These are phyloP conservation scores for Heliconius congener DNA, from an alignment of 1,140 invertebrate genomes.

Conservation along the genomic window DNA sequence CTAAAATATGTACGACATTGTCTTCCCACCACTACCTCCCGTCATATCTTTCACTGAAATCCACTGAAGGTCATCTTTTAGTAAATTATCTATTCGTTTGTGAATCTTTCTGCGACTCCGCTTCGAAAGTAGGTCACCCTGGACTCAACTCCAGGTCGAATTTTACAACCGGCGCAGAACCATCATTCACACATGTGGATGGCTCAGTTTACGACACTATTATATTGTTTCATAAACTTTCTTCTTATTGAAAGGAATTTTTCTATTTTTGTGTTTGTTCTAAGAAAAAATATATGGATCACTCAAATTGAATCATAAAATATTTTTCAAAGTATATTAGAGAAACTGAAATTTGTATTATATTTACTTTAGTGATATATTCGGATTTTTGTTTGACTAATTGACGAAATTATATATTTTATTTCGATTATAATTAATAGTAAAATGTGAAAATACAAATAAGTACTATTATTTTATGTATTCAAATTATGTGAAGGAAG, in stretches of 20 bases:
- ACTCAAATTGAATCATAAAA: background rate
- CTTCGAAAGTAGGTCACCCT: constrained; percentile 50
- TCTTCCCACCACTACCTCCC: constrained; percentile 64
- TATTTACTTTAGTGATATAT: no score
- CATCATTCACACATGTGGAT: constrained; percentile 32
- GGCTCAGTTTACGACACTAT: constrained; percentile 23
- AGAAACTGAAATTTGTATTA: no score
- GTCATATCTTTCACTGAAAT: constrained; percentile 70
- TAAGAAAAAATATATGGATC: background rate
- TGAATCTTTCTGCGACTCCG: constrained; percentile 42
- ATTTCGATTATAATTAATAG: no score
- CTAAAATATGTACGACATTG: constrained; percentile 80
- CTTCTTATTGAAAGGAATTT: constrained; percentile 11
- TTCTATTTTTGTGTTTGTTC: background rate
- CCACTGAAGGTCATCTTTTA: constrained; percentile 57
- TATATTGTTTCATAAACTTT: constrained; percentile 26
- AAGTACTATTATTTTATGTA: no score
- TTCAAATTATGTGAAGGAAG: no score
- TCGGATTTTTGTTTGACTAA: no score
- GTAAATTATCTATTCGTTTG: constrained; percentile 62
- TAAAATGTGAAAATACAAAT: no score
- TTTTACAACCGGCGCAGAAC: constrained; percentile 33
- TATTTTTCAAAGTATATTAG: no score
- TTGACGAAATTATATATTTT: no score
- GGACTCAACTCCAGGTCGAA: constrained; percentile 32